A percentile compares a stretch with the other conserved stretches of the same genome.
Conservation (phyloP, 2,888 invertebrate species). For the Aleiodes leptofemur region DNA sequence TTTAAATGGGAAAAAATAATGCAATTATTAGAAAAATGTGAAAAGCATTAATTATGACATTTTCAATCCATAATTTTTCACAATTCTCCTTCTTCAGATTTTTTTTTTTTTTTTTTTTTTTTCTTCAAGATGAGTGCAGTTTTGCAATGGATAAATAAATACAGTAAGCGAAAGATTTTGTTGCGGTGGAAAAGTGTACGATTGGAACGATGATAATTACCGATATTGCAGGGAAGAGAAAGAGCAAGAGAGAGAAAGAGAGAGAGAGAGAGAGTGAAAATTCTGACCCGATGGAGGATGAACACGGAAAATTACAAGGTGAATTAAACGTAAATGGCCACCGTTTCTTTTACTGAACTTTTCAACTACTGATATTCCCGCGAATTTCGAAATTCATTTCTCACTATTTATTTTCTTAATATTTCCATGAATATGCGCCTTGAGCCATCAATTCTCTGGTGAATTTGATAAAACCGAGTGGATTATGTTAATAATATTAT, state of each 20-base stretch:
- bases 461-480: too few relatives aligned
- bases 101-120: conserved; percentile 5
- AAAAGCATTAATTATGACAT: conserved; percentile 26
- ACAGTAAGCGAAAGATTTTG: conserved; percentile 5
- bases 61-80: conserved; percentile 10
- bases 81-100: too few relatives aligned
- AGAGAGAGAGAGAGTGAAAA: conserved; percentile 50
- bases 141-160: conserved; percentile 8
- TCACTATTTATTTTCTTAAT: neutral
- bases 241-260: conserved; percentile 34
- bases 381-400: conserved; percentile 29
- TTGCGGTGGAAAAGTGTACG: conserved; percentile 26
- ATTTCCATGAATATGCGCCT: neutral
- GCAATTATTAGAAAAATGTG: conserved; percentile 1
- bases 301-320: conserved; percentile 42
- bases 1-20: too few relatives aligned
- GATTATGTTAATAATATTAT: too few relatives aligned
- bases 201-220: conserved; percentile 51
- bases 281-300: conserved; percentile 31
- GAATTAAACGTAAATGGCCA: conserved; percentile 43
- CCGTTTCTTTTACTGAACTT: conserved; percentile 43
- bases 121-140: neutral
- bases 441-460: too few relatives aligned
- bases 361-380: conserved; percentile 26
- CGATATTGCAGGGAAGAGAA: conserved; percentile 52